Evolutionary conservation across 2,113 vertebrate species (phyloP).

Genomic region (human): GRCh38 chr16:6488501-6489000

Average conservation of each 20-base stretch:
- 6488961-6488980: not conserved
- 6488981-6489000: not conserved
- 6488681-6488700: no score
- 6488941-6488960: not conserved
- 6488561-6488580: not conserved
- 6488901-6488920: not conserved
- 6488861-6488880: no score
- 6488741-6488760: not conserved
- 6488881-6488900: not conserved
- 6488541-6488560: not conserved
- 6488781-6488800: fast-evolving
- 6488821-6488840: not conserved
- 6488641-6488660: not conserved
- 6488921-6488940: not conserved
- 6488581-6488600: not conserved
- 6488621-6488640: not conserved
- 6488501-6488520: not conserved
- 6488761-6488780: not conserved
- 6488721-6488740: not conserved
- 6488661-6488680: not conserved
- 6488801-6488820: not conserved
- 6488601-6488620: not conserved
- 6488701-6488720: not conserved
- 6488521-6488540: not conserved
- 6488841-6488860: not conserved